Evolutionary conservation across 1,140 invertebrate species (phyloP).

Genomic region (Neelides sp.): DNA sequence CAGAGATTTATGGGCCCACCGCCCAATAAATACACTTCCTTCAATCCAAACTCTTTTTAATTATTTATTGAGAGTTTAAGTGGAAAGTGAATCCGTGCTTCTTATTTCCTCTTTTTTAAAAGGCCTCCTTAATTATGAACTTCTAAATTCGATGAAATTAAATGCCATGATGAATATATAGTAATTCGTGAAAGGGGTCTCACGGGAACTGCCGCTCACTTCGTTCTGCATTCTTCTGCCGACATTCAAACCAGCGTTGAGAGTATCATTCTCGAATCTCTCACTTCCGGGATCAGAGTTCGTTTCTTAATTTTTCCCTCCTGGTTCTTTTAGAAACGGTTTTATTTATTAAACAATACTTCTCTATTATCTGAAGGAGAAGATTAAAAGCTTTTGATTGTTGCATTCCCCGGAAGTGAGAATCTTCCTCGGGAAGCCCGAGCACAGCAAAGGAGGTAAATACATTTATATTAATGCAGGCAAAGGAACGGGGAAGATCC

Average conservation of each 20-base stretch:
- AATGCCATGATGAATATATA: too few species aligned
- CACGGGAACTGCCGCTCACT: conserved; percentile 1
- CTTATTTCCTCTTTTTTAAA: background rate
- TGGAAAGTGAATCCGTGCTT: background rate
- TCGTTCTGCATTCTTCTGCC: conserved; percentile 21
- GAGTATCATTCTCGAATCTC: conserved; percentile 7
- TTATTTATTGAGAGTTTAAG: background rate
- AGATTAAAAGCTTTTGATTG: too few species aligned
- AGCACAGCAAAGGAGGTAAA: background rate
- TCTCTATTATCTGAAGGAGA: background rate
- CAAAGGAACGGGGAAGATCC: conserved; percentile 6
- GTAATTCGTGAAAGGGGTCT: background rate
- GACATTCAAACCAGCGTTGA: conserved; percentile 14
- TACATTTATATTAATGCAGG: too few species aligned
- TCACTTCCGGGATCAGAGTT: conserved; percentile 15
- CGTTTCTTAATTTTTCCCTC: background rate
- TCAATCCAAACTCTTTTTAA: background rate
- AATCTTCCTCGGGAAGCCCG: background rate
- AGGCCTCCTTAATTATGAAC: too few species aligned
- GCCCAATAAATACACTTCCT: background rate
- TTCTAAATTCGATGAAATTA: too few species aligned
- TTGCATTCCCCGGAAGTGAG: background rate
- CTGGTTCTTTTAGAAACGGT: background rate
- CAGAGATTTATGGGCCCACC: background rate
- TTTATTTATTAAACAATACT: background rate